A percentile compares a stretch with the other conserved stretches of the same genome.
These are phyloP conservation scores for Charaxes varanes DNA, from an alignment of 1,140 invertebrate species.

Conservation along the genomic window DNA sequence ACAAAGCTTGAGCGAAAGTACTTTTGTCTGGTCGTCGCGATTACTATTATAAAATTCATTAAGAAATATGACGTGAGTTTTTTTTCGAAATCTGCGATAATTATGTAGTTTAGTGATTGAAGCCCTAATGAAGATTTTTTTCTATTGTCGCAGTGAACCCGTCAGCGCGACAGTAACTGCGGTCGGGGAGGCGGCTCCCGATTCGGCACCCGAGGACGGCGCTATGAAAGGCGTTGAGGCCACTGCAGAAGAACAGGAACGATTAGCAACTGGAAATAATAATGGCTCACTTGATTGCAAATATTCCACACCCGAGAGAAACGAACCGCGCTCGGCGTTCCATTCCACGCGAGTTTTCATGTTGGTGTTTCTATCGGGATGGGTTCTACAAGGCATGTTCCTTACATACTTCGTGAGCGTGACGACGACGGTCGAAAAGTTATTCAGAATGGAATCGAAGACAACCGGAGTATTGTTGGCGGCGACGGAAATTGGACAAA, in stretches of 20 bases:
- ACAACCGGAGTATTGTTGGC: conserved; percentile 95
- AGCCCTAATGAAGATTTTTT: conserved; percentile 18
- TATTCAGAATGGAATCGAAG: conserved; percentile 96
- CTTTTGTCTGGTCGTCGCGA: no score
- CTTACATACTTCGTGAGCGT: conserved; percentile 97
- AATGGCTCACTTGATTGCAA: conserved; percentile 67
- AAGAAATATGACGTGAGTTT: conserved; percentile 59
- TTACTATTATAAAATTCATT: no score
- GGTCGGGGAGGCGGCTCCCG: conserved; percentile 50
- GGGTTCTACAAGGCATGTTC: conserved; percentile 95
- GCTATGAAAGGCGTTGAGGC: conserved; percentile 67
- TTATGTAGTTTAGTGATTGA: conserved; percentile 4
- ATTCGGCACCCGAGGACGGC: conserved; percentile 44
- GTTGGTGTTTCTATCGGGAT: conserved; percentile 89
- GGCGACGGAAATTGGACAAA: conserved; percentile 96
- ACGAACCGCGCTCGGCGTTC: conserved; percentile 70
- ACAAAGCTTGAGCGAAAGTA: no score
- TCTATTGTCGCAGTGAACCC: conserved; percentile 53
- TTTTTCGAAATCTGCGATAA: conserved; percentile 1
- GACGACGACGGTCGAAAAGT: conserved; percentile 97
- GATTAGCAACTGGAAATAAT: conserved; percentile 62
- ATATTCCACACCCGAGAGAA: conserved; percentile 31
- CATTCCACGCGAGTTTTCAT: conserved; percentile 93
- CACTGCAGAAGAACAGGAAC: conserved; percentile 65
- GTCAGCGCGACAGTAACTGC: conserved; percentile 41